These are phyloP conservation scores for Eleutherodactylus coqui DNA, from an alignment of 2,797 vertebrate genomes.

Conservation along the genomic window DNA sequence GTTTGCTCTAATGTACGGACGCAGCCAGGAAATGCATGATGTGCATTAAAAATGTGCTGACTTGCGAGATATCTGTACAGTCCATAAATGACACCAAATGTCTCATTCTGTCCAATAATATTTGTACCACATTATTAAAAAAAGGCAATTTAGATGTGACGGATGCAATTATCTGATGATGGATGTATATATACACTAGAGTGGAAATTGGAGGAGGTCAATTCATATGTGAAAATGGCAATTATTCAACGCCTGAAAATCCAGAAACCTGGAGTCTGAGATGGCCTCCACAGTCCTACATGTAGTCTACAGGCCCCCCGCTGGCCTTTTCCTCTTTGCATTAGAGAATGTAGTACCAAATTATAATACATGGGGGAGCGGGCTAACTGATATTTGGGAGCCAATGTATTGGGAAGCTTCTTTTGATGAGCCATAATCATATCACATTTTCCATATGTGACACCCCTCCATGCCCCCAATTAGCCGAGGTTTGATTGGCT, in stretches of 20 bases:
- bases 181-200: background rate
- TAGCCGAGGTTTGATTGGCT: background rate
- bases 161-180: background rate
- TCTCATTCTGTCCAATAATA: slow-evolving; percentile 11
- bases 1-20: background rate
- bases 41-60: slow-evolving; percentile 26
- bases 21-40: background rate
- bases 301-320: background rate
- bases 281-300: background rate
- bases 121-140: slow-evolving; percentile 11
- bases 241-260: background rate
- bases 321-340: too few species aligned
- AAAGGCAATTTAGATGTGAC: background rate
- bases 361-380: background rate
- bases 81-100: slow-evolving; percentile 23
- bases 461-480: background rate
- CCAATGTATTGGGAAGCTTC: background rate
- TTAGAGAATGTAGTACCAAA: background rate
- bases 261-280: background rate
- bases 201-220: background rate
- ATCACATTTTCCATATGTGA: background rate
- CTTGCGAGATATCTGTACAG: background rate
- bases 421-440: background rate
- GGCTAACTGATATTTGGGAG: background rate
- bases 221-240: background rate